These are phyloP conservation scores for Pedicia rivosa DNA, from an alignment of 2,888 invertebrate genomes.

Conservation along the genomic window DNA sequence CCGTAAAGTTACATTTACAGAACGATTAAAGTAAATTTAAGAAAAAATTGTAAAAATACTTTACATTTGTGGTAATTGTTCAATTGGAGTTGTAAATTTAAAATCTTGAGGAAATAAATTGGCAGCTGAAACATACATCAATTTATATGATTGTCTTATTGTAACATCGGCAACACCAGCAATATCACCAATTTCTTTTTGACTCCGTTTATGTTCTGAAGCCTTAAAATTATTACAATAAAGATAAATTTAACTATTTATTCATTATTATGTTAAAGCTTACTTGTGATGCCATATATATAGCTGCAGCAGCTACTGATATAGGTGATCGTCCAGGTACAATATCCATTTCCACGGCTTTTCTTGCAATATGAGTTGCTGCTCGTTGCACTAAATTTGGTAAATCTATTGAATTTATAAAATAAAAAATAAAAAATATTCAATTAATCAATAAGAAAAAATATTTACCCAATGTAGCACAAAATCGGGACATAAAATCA, in stretches of 20 bases:
- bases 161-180: conserved; percentile 98
- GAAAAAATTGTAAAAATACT: no score
- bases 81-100: conserved; percentile 87
- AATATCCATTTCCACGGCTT: conserved; percentile 92
- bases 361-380: conserved; percentile 91
- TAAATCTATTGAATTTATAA: conserved; percentile 31
- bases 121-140: conserved; percentile 88
- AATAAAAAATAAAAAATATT: no score
- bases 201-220: conserved; percentile 87
- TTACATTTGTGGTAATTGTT: conserved; percentile 77
- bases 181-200: conserved; percentile 96
- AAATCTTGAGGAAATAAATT: conserved; percentile 94
- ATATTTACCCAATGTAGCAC: conserved; percentile 78
- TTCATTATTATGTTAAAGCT: no score
- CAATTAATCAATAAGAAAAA: neutral
- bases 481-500: conserved; percentile 98
- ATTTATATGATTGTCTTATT: conserved; percentile 90
- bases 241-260: conserved; percentile 7
- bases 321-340: conserved; percentile 97
- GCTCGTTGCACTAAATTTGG: conserved; percentile 83
- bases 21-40: no score
- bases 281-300: conserved; percentile 97
- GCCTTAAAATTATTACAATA: conserved; percentile 36
- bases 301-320: conserved; percentile 97
- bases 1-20: no score